These are phyloP conservation scores for Allolobophora icterica DNA, from an alignment of 2,888 invertebrate genomes.

Conservation along the genomic window DNA sequence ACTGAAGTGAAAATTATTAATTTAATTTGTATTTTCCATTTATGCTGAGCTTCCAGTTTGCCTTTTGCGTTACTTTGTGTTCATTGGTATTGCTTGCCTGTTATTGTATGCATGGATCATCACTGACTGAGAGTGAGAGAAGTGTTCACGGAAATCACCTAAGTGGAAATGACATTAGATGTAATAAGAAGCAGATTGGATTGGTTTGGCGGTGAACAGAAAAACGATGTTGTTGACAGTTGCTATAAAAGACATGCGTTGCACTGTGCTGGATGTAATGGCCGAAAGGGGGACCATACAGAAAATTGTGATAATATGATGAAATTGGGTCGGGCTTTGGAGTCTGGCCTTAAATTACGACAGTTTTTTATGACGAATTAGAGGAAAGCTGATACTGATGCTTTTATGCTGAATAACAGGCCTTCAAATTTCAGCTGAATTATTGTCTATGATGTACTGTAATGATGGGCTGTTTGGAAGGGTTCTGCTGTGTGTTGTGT, in stretches of 20 bases:
- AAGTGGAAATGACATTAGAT: not conserved
- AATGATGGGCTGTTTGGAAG: not conserved
- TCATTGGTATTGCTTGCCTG: not conserved
- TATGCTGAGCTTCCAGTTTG: not conserved
- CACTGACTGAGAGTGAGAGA: not conserved
- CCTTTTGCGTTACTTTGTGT: not conserved
- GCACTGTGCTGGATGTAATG: not conserved
- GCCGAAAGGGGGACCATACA: not conserved
- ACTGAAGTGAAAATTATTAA: not conserved
- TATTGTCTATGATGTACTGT: not conserved
- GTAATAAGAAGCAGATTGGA: not conserved
- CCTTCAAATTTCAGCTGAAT: not conserved
- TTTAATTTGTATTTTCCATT: not conserved
- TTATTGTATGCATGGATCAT: not conserved
- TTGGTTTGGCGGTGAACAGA: not conserved
- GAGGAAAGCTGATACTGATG: not conserved
- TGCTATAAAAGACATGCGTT: not conserved
- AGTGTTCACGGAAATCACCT: not conserved
- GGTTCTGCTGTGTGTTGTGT: not conserved
- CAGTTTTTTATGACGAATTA: not conserved
- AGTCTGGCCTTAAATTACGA: not conserved
- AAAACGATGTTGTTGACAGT: not conserved
- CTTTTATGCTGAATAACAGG: not conserved
- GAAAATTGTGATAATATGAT: constrained; percentile 17
- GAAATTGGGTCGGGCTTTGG: not conserved